These are phyloP conservation scores for Ethmia dodecea DNA, from an alignment of 2,888 invertebrate genomes.

Conservation along the genomic window DNA sequence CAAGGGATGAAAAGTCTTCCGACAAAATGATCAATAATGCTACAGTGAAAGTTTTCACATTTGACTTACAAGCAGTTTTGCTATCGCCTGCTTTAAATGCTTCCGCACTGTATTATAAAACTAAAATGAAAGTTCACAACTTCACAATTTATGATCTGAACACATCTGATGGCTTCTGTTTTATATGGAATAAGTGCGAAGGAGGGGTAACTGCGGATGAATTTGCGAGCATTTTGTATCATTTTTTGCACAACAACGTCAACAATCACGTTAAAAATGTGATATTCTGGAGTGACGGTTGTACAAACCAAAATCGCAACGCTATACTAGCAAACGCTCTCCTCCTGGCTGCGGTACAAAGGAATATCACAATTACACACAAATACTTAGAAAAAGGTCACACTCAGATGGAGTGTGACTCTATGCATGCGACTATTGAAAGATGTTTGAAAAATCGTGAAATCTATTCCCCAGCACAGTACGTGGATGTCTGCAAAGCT, in stretches of 20 bases:
- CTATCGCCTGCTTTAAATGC: constrained; percentile 1
- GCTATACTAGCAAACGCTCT: constrained; percentile 11
- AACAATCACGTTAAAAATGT: constrained; percentile 1
- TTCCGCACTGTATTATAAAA: constrained; percentile 14
- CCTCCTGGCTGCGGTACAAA: constrained; percentile 7
- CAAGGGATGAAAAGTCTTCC: background rate
- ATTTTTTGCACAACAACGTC: constrained; percentile 14
- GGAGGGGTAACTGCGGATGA: constrained; percentile 15
- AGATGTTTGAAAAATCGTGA: constrained; percentile 6
- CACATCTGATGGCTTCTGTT: constrained; percentile 11
- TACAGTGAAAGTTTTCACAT: constrained; percentile 1
- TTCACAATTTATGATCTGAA: constrained; percentile 13
- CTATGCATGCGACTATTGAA: constrained; percentile 10
- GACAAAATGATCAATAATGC: background rate
- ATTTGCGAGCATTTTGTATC: constrained; percentile 13
- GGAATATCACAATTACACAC: constrained; percentile 10
- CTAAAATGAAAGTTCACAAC: constrained; percentile 13
- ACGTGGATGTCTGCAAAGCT: background rate
- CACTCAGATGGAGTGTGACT: constrained; percentile 15
- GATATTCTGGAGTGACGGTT: constrained; percentile 10
- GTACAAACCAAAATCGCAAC: constrained; percentile 12
- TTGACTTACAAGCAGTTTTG: constrained; percentile 5
- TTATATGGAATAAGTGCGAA: constrained; percentile 14
- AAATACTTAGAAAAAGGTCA: constrained; percentile 13
- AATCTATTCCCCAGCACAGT: background rate